These are phyloP conservation scores for Scleropages formosus DNA, from an alignment of 2,797 vertebrate genomes.

Conservation along the genomic window DNA sequence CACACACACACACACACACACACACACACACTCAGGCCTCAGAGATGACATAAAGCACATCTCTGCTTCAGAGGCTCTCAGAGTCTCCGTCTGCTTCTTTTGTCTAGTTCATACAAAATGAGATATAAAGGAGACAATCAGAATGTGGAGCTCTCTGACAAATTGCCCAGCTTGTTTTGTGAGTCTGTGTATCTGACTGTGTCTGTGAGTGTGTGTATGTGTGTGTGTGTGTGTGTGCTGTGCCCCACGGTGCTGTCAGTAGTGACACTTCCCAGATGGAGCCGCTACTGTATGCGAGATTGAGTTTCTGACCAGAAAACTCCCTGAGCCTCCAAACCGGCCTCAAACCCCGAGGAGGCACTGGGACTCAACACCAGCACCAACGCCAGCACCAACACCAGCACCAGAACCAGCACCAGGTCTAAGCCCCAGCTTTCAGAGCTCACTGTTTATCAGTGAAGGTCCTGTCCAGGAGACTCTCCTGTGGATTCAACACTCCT, in stretches of 20 bases:
- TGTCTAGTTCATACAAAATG: neutral
- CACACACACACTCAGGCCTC: constrained; percentile 9
- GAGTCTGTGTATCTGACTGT: neutral
- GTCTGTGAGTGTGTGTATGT: neutral
- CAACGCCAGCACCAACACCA: too few species aligned
- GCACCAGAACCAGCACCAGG: too few species aligned
- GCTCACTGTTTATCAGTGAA: too few species aligned
- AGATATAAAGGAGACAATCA: neutral
- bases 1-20: too few species aligned
- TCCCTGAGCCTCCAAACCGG: constrained; percentile 71
- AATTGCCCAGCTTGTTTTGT: constrained; percentile 9
- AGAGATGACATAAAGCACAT: constrained; percentile 21
- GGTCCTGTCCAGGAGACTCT: too few species aligned
- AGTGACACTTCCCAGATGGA: constrained; percentile 84
- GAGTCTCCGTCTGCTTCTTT: neutral
- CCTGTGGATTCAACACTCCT: too few species aligned
- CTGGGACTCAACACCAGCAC: too few species aligned
- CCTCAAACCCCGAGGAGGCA: constrained; percentile 63
- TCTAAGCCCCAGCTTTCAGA: too few species aligned
- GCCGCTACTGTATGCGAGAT: constrained; percentile 87
- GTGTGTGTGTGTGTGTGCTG: constrained; percentile 59
- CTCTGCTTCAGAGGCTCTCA: constrained; percentile 11
- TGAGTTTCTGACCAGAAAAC: constrained; percentile 81
- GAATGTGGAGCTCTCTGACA: constrained; percentile 18
- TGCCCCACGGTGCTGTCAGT: constrained; percentile 82